phyloP scores from a whole-genome alignment of 2,888 invertebrate genomes.

The Heterodera filipjevi region DNA sequence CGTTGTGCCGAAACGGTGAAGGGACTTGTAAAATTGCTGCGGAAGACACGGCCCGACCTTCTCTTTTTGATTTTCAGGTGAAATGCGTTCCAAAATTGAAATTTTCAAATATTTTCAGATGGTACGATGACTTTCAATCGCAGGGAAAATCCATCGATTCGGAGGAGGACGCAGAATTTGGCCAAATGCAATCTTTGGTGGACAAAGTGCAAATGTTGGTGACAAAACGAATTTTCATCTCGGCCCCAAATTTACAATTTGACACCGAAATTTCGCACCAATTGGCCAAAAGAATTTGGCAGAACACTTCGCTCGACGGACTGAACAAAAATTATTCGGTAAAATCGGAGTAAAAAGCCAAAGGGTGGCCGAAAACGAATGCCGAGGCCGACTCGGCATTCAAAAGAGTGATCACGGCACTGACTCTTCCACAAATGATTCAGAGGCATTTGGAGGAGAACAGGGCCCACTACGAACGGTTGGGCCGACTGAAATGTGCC shows the following conservation, averaged over 20 bases:
- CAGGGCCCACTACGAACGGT: background rate
- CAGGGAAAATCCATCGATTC: background rate
- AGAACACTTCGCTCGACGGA: background rate
- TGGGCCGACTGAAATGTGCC: background rate
- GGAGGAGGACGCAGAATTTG: background rate
- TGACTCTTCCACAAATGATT: too few relatives aligned
- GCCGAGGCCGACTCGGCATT: background rate
- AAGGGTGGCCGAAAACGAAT: background rate
- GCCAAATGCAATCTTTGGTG: background rate
- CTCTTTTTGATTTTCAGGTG: constrained; percentile 8
- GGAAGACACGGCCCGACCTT: background rate
- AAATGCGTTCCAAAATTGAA: background rate
- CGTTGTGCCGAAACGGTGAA: background rate
- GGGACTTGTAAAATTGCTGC: background rate
- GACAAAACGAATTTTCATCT: background rate
- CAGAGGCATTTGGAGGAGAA: constrained; percentile 11
- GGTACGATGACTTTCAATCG: constrained; percentile 10
- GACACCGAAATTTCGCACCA: constrained; percentile 16
- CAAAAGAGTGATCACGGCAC: too few relatives aligned
- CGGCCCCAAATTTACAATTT: constrained; percentile 5
- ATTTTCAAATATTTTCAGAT: background rate
- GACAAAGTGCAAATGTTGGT: background rate
- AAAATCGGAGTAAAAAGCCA: background rate
- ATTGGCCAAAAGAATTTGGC: constrained; percentile 15
- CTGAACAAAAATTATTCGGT: constrained; percentile 15